These are phyloP conservation scores for Liodrosophila aerea DNA, from an alignment of 2,888 invertebrate genomes.

Conservation along the genomic window DNA sequence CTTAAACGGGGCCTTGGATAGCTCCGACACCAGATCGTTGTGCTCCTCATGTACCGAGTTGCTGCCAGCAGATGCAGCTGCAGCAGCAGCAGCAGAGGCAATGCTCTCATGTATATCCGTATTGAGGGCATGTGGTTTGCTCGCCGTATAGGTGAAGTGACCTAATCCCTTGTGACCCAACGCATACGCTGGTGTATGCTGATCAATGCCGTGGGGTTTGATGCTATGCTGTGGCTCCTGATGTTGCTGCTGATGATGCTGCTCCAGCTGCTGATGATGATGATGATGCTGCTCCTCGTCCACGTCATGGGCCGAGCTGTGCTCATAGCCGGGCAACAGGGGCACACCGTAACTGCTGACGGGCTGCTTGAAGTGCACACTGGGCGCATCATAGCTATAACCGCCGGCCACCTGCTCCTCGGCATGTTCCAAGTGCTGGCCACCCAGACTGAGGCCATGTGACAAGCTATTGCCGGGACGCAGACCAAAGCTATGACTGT, in stretches of 20 bases:
- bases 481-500: constrained; percentile 22
- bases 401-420: constrained; percentile 35
- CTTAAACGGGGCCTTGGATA: constrained; percentile 77
- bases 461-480: constrained; percentile 17
- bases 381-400: constrained; percentile 53
- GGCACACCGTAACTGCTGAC: constrained; percentile 61
- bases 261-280: constrained; percentile 25
- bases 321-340: constrained; percentile 53
- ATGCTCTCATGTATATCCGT: constrained; percentile 57
- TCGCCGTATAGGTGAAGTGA: constrained; percentile 76
- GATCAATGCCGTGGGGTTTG: constrained; percentile 22
- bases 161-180: constrained; percentile 81
- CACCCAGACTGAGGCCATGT: constrained; percentile 13
- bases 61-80: not conserved
- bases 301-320: constrained; percentile 20
- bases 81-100: too few relatives aligned
- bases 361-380: constrained; percentile 46
- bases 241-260: constrained; percentile 13
- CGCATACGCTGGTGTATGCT: constrained; percentile 76
- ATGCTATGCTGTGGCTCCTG: constrained; percentile 21
- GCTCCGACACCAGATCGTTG: constrained; percentile 39
- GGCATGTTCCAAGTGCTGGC: constrained; percentile 27
- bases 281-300: constrained; percentile 11
- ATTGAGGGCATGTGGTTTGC: constrained; percentile 76
- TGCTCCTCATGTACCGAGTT: constrained; percentile 17